These are phyloP conservation scores for Drosophila stalkeri DNA, from an alignment of 2,888 invertebrate genomes.

Conservation along the genomic window DNA sequence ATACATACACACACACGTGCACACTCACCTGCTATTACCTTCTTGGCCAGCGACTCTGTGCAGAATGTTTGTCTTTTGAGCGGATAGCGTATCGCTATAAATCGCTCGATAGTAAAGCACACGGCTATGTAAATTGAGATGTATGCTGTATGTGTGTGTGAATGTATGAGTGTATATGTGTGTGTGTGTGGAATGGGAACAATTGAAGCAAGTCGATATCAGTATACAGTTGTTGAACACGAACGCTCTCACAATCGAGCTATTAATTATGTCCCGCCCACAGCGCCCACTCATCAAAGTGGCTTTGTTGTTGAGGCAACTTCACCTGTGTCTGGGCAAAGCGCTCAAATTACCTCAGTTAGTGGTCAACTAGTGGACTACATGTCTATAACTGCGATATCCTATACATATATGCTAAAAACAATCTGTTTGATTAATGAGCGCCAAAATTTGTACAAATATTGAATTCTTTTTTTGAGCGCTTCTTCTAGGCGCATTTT, in stretches of 20 bases:
- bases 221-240: constrained; percentile 40
- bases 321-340: background rate
- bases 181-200: constrained; percentile 3
- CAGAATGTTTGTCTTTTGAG: constrained; percentile 89
- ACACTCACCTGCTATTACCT: constrained; percentile 86
- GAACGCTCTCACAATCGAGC: constrained; percentile 40
- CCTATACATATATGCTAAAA: background rate
- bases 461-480: background rate
- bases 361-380: background rate
- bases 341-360: constrained; percentile 1
- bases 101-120: constrained; percentile 91
- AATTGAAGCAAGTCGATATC: constrained; percentile 48
- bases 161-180: constrained; percentile 3
- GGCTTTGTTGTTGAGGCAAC: background rate
- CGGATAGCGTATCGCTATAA: constrained; percentile 91
- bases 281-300: constrained; percentile 6
- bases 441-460: constrained; percentile 1
- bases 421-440: constrained; percentile 12
- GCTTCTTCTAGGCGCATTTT: background rate
- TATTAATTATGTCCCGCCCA: constrained; percentile 49
- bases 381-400: background rate
- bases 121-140: constrained; percentile 91
- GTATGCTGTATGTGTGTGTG: constrained; percentile 85
- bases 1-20: too few species aligned
- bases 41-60: constrained; percentile 89